Base-by-base conservation (phyloP, 2,888 invertebrate genomes). In the Eugnorisma glareosa region DNA sequence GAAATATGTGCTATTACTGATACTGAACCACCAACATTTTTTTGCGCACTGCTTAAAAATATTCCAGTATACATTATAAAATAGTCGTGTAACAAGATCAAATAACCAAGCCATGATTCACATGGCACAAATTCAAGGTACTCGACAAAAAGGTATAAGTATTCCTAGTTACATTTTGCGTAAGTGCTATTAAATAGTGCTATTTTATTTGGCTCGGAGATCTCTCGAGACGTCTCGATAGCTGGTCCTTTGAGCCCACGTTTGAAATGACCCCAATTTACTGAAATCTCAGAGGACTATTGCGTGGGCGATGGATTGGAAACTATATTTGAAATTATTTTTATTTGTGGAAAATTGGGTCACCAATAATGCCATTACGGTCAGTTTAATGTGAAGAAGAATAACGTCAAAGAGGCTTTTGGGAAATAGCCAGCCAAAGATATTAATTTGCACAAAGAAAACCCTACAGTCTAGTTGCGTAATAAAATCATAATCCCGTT, bases 231-330 rank as follows among this genome's bases (percentile, higher is more conserved):
- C 37, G 37, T 64, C 64, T 81, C 54, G 18, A 66, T 57, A 15
- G 54, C 31, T 48, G 45, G 45, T 18, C 37, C 51, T 78, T 64
- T 48, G n/a, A 54, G 0, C 45, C 45, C n/a, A 40, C 81, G 64
- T 57, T 24, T 73, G 64, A 57, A 80, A 73, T 54, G 81, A 81
- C 45, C 77, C 73, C 31, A 73, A 81, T 81, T 77, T 81, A 57
- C 8, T 57, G 37, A 54, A 72, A 77, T 31, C 73, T 57, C 54
- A 64, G 45, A 63, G n/a, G 63, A 40, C 45, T n/a, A 18, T 24
- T 73, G 43, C 15, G 54, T 57, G 21, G 63, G 45, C 31, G 15
- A 45, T 40, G 43, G 21, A 40, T 45, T 54, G 21, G 21, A 64
- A 77, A 43, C 40, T 35, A 64, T 64, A 21, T 74, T 45, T 28